Evolutionary conservation across 92 coral and sea anemone genomes (phyloP).

Genomic region (Palythoa grandiflora): DNA sequence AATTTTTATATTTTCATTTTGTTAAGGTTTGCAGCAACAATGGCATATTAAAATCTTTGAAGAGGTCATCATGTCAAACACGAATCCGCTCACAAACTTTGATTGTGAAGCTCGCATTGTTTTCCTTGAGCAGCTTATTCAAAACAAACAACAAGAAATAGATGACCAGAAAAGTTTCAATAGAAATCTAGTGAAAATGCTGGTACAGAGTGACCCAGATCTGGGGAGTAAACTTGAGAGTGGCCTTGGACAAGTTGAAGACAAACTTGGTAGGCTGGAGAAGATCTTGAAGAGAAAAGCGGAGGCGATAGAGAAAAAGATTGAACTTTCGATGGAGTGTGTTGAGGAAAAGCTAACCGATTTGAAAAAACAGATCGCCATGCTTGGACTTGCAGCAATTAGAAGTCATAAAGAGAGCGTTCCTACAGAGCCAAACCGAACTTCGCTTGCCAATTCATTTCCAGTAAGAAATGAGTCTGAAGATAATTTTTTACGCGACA

Average conservation of each 20-base stretch:
- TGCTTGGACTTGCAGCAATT: constrained; percentile 7
- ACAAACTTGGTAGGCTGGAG: not conserved
- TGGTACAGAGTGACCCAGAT: not conserved
- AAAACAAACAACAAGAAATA: constrained; percentile 8
- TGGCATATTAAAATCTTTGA: not conserved
- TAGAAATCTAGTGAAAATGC: not conserved
- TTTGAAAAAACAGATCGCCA: constrained; percentile 18
- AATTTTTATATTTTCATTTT: not conserved
- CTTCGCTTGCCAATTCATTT: not conserved
- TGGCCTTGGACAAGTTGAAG: not conserved
- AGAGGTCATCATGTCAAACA: not conserved
- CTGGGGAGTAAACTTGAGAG: not conserved
- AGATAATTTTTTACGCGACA: not conserved
- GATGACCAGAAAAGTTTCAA: not conserved
- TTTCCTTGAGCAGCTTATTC: constrained; percentile 10
- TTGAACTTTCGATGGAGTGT: constrained; percentile 9
- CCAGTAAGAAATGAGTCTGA: not conserved
- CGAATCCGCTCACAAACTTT: not conserved
- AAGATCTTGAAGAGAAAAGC: not conserved
- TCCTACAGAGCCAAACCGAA: not conserved
- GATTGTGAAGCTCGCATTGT: constrained; percentile 12
- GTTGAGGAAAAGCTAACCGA: constrained; percentile 5
- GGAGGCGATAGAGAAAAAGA: not conserved
- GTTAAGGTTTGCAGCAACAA: constrained; percentile 8
- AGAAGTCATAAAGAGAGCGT: not conserved